A percentile compares a stretch with the other conserved stretches of the same genome.
phyloP scores from a whole-genome alignment of 2,888 invertebrate genomes.

The Azorinus chamasolen region DNA sequence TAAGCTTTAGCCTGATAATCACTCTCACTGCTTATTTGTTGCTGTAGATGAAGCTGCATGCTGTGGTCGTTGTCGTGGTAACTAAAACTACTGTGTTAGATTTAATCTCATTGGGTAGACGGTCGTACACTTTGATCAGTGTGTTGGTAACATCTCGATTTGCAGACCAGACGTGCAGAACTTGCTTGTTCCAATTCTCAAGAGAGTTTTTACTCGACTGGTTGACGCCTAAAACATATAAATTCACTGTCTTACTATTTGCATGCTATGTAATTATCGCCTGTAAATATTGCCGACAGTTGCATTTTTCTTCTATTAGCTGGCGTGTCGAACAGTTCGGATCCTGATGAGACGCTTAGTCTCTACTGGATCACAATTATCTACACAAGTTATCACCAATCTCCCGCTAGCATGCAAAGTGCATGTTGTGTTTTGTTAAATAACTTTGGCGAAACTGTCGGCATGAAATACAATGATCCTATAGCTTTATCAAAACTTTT shows the following conservation, averaged over 20 bases:
- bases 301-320: not conserved
- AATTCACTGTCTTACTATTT: not conserved
- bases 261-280: too few relatives aligned
- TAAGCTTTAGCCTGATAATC: too few relatives aligned
- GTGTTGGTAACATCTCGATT: slow-evolving; percentile 74
- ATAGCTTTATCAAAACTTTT: too few relatives aligned
- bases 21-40: too few relatives aligned
- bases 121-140: slow-evolving; percentile 72
- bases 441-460: too few relatives aligned
- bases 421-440: too few relatives aligned
- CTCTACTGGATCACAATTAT: not conserved
- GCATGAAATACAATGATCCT: too few relatives aligned
- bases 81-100: slow-evolving; percentile 82
- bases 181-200: slow-evolving; percentile 84
- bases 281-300: too few relatives aligned
- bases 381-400: too few relatives aligned
- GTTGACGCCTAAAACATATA: slow-evolving; percentile 75
- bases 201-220: slow-evolving; percentile 80
- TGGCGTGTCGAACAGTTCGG: too few relatives aligned
- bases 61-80: slow-evolving; percentile 72
- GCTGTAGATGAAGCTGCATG: slow-evolving; percentile 71
- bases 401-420: too few relatives aligned
- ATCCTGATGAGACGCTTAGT: too few relatives aligned
- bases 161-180: slow-evolving; percentile 84
- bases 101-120: slow-evolving; percentile 66